Percentiles rank a stretch among this genome's conserved stretches.
These are phyloP conservation scores for Brachymystax lenok DNA, from an alignment of 2,797 vertebrate genomes.

Conservation along the genomic window DNA sequence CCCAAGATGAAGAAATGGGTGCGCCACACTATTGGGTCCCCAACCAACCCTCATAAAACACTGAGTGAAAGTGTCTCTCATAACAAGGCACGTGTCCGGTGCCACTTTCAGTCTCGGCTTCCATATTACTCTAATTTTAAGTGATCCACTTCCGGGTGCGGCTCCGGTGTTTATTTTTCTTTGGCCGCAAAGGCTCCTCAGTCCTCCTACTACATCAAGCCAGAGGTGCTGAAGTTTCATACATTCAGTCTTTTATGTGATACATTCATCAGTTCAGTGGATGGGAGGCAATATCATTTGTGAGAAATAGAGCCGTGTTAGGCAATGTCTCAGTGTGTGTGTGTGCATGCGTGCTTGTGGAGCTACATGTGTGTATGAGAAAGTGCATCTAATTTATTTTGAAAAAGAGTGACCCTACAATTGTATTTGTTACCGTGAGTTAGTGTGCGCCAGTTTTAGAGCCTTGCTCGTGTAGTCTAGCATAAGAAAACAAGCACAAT, in stretches of 20 bases:
- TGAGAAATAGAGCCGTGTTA: conserved; percentile 8
- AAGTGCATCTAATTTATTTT: not conserved
- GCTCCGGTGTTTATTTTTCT: not conserved
- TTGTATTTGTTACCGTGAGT: not conserved
- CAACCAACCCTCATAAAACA: conserved; percentile 1
- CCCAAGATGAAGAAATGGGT: not conserved
- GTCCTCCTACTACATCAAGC: too few relatives aligned
- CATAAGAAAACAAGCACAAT: not conserved
- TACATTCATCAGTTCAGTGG: conserved; percentile 62
- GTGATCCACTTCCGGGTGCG: conserved; percentile 3
- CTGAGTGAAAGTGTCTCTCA: not conserved
- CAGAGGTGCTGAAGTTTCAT: conserved; percentile 16
- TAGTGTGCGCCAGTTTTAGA: not conserved
- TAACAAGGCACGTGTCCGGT: conserved; percentile 26
- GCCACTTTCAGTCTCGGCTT: conserved; percentile 11
- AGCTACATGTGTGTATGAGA: not conserved
- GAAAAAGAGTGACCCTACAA: not conserved
- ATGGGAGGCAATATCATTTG: conserved; percentile 30
- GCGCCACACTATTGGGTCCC: not conserved
- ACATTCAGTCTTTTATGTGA: conserved; percentile 63
- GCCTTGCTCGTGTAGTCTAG: not conserved
- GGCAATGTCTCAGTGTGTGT: conserved; percentile 13
- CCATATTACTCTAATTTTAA: conserved; percentile 19
- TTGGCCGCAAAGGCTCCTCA: not conserved
- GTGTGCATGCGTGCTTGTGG: conserved; percentile 20